Base-by-base conservation (phyloP, 2,797 vertebrate species). In the Naso thynnoides region DNA sequence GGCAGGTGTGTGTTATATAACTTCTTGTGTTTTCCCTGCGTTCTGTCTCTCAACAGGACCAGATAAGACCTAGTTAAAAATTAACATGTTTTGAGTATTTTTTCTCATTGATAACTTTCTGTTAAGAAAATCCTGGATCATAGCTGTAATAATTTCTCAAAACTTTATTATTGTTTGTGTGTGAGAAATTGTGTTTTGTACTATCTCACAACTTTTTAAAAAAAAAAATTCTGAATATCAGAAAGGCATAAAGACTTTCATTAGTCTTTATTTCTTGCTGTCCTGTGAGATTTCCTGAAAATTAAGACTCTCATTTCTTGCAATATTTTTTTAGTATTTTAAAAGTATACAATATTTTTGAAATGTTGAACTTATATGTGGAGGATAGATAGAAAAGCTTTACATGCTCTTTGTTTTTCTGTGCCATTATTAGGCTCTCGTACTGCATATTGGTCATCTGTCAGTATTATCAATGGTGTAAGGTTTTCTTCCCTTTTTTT, bases 1-100 rank as follows among this genome's bases (percentile, higher is more conserved):
- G 72, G 83, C 89, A 88, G 90, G 85, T 87, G 86, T 89, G 81
- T 76, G 75, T 82, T 88, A 70, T 84, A 55, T 86, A 73, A 75
- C 62, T 74, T 49, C 42, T 70, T 52, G 57, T 48, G 53, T 79
- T 79, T 86, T 66, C 64, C 66, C 55, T 75, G 53, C 64, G 74
- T 67, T 79, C 53, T 31, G 42, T 81, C 61, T 81, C 56, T 70
- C 53, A 64, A 72, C 73, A 76, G 52, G 70, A 59, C 38, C 74
- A 83, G 84, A 92, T 87, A 79, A 84, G 84, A 62, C 44, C 39
- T 0, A 21, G 89, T 87, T 87, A 87, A 92, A 88, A 6, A 83
- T 89, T 87, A 72, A 87, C 78, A n/a, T 19, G 15, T 42, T 70
- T 31, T 41, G 16, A 68, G 66, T 56, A 26, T 87, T 64, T 71